These are phyloP conservation scores for Crypturellus tataupa DNA, from an alignment of 2,797 vertebrate genomes.

Conservation along the genomic window DNA sequence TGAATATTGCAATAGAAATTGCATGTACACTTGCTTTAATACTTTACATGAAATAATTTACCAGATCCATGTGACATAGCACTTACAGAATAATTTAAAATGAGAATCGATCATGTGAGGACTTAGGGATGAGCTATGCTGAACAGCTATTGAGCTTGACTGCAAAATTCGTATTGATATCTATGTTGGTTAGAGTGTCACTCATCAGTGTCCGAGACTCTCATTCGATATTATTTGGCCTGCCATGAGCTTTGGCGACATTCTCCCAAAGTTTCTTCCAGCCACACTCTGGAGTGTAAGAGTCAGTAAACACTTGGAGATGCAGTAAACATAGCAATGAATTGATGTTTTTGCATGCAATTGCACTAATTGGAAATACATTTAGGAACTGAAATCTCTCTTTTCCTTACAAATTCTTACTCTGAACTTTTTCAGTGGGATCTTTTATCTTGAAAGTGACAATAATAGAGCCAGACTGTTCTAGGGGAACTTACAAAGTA, in stretches of 20 bases:
- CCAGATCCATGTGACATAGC: fast-evolving
- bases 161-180: not conserved
- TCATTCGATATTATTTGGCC: not conserved
- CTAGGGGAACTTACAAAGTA: not conserved
- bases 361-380: not conserved
- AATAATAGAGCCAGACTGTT: not conserved
- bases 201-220: not conserved
- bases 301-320: not conserved
- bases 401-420: not conserved
- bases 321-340: not conserved
- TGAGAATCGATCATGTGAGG: not conserved
- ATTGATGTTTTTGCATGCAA: not conserved
- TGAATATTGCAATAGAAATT: not conserved
- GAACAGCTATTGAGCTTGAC: not conserved
- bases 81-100: not conserved
- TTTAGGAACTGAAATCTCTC: not conserved
- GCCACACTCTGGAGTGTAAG: not conserved
- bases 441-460: not conserved
- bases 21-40: not conserved
- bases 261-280: not conserved
- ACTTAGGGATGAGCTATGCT: not conserved
- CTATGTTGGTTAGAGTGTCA: not conserved
- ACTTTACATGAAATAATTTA: not conserved
- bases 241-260: not conserved
- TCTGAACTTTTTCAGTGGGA: not conserved